Base-by-base conservation (phyloP, 1,140 invertebrate genomes). In the Cotesia typhae region DNA sequence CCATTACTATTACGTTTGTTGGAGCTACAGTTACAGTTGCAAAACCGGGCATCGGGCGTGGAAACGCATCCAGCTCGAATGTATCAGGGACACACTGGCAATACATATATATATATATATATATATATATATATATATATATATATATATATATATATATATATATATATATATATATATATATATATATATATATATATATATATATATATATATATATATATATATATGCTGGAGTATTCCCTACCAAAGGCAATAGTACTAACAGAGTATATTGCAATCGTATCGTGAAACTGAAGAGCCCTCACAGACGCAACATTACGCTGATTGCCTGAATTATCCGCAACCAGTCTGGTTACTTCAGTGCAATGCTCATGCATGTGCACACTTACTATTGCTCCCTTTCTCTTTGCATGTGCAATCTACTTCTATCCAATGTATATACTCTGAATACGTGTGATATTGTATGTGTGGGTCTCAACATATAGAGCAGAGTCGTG, bases 241-340 rank as follows among this genome's bases (percentile, higher is more conserved):
- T 28, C 28, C 28, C 28, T 28, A 28, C 28, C 28, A 28, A 28
- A 28, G 28, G 28, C 28, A 28, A 28, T 28, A 28, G 28, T 28
- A 28, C 28, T 47, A 7, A 1, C 41, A 47, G 51, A 14, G 68
- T 59, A 66, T 73, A 65, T 20, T 1, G 28, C 28, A 28, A 70
- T 51, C 17, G 20, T 68, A 77, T 80, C 78, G 79, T 64, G 72
- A 65, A 73, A 75, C 80, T 83, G 78, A 79, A 86, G 84, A 81
- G 81, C 83, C 80, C 83, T 84, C 84, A 83, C 77, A 78, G 79
- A 83, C 81, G 83, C 84, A 86, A 86, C 84, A 85, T 85, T 86
- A 86, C 84, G 84, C 83, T 85, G 84, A 85, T 86, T 86, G 84
- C 84, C 84, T 86, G 84, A 86, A 86, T 86, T 86, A 85, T 86